A percentile compares a stretch with the other conserved stretches of the same genome.
Conservation (phyloP, 1,140 invertebrate genomes). For the Drepana arcuata region DNA sequence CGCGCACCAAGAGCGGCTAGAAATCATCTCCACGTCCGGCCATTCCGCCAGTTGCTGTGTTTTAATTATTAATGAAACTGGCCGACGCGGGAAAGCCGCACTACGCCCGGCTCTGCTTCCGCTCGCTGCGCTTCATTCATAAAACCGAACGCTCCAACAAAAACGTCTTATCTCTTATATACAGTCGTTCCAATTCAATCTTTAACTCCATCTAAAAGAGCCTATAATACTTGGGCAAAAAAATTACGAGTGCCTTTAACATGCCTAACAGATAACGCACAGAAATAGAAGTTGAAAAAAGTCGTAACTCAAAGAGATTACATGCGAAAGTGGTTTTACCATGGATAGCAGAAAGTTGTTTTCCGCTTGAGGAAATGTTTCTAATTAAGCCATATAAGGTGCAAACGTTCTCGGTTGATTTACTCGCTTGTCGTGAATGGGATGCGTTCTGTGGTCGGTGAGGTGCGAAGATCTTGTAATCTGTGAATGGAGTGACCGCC, state of each 20-base stretch:
- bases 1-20: constrained; percentile 39
- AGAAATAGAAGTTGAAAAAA: constrained; percentile 62
- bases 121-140: constrained; percentile 67
- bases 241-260: constrained; percentile 12
- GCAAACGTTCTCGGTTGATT: constrained; percentile 50
- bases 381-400: constrained; percentile 38
- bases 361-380: constrained; percentile 46
- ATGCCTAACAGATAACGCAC: constrained; percentile 16
- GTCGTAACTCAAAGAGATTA: constrained; percentile 41
- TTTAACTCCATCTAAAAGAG: constrained; percentile 19
- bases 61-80: constrained; percentile 71
- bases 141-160: constrained; percentile 32
- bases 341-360: constrained; percentile 52
- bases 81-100: constrained; percentile 65
- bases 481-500: constrained; percentile 41
- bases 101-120: constrained; percentile 59
- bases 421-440: constrained; percentile 64
- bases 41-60: constrained; percentile 57
- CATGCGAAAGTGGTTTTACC: constrained; percentile 60
- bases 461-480: constrained; percentile 64
- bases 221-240: constrained; percentile 10
- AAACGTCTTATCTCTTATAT: constrained; percentile 24
- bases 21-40: constrained; percentile 63
- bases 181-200: constrained; percentile 19
- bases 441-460: constrained; percentile 54